Conservation (phyloP, 1,140 invertebrate genomes). For the Scaptomyza pallida region DNA sequence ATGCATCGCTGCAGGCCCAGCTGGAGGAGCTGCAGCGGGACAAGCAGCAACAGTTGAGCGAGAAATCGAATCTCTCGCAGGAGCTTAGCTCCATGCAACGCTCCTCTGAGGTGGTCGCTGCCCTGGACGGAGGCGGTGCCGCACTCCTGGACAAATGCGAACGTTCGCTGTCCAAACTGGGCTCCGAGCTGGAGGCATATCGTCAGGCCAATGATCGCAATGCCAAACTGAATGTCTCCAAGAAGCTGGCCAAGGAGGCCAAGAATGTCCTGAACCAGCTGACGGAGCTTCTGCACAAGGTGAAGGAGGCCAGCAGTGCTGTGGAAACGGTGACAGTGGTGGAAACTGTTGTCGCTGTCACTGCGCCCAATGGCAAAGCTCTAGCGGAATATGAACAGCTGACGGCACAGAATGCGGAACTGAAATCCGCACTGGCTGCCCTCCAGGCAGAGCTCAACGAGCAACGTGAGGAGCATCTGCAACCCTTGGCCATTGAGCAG, state of each 20-base stretch:
- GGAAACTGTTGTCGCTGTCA: constrained; percentile 77
- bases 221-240: constrained; percentile 76
- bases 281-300: constrained; percentile 75
- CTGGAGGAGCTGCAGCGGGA: constrained; percentile 52
- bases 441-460: constrained; percentile 60
- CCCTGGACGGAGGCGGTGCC: constrained; percentile 59
- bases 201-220: constrained; percentile 74
- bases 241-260: constrained; percentile 81
- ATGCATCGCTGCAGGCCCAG: constrained; percentile 84
- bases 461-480: constrained; percentile 29
- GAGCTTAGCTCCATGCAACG: constrained; percentile 76
- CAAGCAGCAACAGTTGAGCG: constrained; percentile 56
- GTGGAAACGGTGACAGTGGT: constrained; percentile 83
- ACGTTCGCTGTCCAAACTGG: constrained; percentile 64
- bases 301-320: constrained; percentile 84
- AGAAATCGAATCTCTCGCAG: constrained; percentile 66
- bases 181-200: constrained; percentile 77
- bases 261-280: constrained; percentile 73
- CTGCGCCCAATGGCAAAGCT: constrained; percentile 77
- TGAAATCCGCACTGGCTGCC: constrained; percentile 60
- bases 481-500: constrained; percentile 24
- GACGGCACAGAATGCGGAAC: constrained; percentile 84
- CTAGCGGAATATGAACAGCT: constrained; percentile 84
- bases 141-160: constrained; percentile 76
- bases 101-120: constrained; percentile 72